These are phyloP conservation scores for Motacilla alba DNA, from an alignment of 2,113 vertebrate genomes.

Conservation along the genomic window DNA sequence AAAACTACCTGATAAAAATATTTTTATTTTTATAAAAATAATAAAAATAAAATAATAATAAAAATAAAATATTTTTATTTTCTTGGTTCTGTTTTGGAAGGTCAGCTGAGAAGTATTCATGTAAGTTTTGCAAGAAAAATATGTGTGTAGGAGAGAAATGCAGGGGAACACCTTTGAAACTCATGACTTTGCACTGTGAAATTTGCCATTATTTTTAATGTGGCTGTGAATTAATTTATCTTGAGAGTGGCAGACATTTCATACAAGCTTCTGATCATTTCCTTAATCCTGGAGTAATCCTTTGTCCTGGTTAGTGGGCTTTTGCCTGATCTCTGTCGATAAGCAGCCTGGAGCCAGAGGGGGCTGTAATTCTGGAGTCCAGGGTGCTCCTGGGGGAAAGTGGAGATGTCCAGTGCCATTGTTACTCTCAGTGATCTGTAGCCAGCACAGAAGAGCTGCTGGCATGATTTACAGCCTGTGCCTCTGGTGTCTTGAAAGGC, in stretches of 20 bases:
- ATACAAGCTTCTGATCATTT: not conserved
- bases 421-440: not conserved
- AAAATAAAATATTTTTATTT: not conserved
- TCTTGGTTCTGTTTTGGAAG: not conserved
- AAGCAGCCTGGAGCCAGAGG: not conserved
- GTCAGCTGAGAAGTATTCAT: not conserved
- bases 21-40: not conserved
- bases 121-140: not conserved
- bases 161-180: not conserved
- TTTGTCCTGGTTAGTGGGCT: not conserved
- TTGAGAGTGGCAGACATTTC: not conserved
- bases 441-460: not conserved
- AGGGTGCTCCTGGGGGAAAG: not conserved
- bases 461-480: not conserved
- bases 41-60: too few species aligned
- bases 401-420: not conserved
- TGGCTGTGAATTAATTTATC: not conserved
- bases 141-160: not conserved
- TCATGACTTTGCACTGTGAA: not conserved
- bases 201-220: not conserved
- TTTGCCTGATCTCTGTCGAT: not conserved
- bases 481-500: not conserved
- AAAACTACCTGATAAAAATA: not conserved
- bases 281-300: slow-evolving; percentile 25
- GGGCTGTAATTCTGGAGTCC: not conserved